Percentiles rank a stretch among this genome's conserved stretches.
phyloP scores from a whole-genome alignment of 1,140 invertebrate genomes.

The Kradibia gibbosae region DNA sequence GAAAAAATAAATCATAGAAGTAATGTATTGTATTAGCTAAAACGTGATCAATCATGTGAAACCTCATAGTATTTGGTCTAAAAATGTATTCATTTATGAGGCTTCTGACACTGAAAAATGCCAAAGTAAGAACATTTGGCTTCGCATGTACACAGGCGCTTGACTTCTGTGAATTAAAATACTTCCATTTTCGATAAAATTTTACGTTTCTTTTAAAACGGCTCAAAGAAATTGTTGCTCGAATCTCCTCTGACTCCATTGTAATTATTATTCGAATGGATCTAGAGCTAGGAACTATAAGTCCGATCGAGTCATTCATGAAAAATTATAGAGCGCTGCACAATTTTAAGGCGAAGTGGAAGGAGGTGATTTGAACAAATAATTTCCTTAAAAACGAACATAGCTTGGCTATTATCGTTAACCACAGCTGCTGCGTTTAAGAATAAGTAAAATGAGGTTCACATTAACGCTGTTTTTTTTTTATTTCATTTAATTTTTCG shows the following conservation, averaged over 20 bases:
- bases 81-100: conserved; percentile 14
- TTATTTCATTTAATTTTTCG: no score
- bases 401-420: neutral
- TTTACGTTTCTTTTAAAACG: conserved; percentile 29
- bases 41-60: neutral
- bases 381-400: conserved; percentile 21
- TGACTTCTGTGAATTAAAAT: conserved; percentile 35
- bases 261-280: conserved; percentile 50
- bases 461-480: neutral
- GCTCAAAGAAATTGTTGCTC: conserved; percentile 23
- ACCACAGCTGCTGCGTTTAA: neutral
- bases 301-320: conserved; percentile 29
- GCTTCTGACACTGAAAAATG: no score
- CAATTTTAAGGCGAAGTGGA: no score
- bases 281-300: conserved; percentile 3
- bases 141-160: conserved; percentile 30
- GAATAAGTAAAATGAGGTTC: neutral
- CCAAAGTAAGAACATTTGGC: no score
- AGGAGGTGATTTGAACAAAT: conserved; percentile 38
- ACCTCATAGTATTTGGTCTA: neutral
- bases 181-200: conserved; percentile 45
- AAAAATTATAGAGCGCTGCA: conserved; percentile 31
- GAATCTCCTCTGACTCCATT: conserved; percentile 17
- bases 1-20: no score
- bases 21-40: no score